Base-by-base conservation (phyloP, 2,888 invertebrate genomes). In the Lepidonotus clava region DNA sequence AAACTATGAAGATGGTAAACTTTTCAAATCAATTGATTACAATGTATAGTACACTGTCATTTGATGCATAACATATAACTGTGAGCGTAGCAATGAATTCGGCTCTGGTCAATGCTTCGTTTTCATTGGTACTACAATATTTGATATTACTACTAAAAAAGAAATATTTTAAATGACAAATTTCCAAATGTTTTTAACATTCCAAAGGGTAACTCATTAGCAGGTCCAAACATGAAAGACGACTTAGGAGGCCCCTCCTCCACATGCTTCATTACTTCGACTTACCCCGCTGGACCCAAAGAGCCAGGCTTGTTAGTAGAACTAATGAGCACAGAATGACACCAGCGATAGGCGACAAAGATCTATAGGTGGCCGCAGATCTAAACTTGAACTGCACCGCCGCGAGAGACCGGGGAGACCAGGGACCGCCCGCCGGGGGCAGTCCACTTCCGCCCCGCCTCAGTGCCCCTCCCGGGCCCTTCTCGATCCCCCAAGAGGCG, bases 401-500 rank as follows among this genome's bases (percentile, higher is more conserved):
- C n/a, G 18, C 56, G 4, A 14, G 61, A 32, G 61, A 32, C 46
- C 18, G 46, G 6, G 46, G 24, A 11, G 61, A 61, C 28, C 24
- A 11, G 28, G 61, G 4, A 11, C 61, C 21, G 28, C 61, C 61
- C 28, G 28, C 61, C n/a, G 61, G 61, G 61, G 61, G 61, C 61
- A 61, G 28, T 61, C 61, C 61, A 61, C 28, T 61, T 61, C 61
- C 61, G 61, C 28, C 28, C 61, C 61, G 61, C 61, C 56, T 56
- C 14, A 56, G 18, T 56, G n/a, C 56, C 8, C 61, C 61, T 1
- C 46, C 28, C 28, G 24, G 24, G 28, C 61, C 28, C 28, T 32
- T 61, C 8, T 46, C 46, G 61, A 61, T 61, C 61, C 61, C 28
- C 18, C 14, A 61, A 46, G 28, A 14, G 61, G 61, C 61, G 61